These are phyloP conservation scores for Spatula clypeata DNA, from an alignment of 2,797 vertebrate species.

Conservation along the genomic window DNA sequence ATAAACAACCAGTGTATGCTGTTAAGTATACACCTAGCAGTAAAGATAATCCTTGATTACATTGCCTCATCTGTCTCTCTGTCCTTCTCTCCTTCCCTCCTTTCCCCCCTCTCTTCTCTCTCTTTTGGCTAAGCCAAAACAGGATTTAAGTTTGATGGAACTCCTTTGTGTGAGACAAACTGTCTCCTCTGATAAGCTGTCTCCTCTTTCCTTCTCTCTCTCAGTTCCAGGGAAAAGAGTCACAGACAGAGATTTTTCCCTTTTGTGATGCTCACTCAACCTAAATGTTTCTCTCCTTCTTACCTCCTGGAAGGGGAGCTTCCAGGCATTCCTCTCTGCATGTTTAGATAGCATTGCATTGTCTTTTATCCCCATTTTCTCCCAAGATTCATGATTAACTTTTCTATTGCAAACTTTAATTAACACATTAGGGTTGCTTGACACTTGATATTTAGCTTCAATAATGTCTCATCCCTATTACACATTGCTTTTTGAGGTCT, in stretches of 20 bases:
- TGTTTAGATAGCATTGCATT: not conserved
- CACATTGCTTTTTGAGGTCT: not conserved
- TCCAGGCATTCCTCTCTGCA: not conserved
- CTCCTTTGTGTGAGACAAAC: not conserved
- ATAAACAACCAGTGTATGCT: not conserved
- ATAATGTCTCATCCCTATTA: not conserved
- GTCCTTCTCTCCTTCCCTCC: not conserved
- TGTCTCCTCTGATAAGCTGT: not conserved
- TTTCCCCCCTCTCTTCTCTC: not conserved
- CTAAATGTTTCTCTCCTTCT: not conserved
- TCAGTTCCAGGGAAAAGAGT: not conserved
- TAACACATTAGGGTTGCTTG: not conserved
- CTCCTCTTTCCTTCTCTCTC: not conserved
- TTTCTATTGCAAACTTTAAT: not conserved
- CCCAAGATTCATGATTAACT: not conserved
- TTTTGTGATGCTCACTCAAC: not conserved
- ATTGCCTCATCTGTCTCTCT: not conserved
- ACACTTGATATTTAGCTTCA: not conserved
- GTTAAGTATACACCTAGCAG: not conserved
- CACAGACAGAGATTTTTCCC: not conserved
- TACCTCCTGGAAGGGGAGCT: not conserved
- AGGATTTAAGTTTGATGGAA: not conserved
- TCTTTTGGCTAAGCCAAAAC: not conserved
- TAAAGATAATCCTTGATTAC: not conserved
- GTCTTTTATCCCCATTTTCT: not conserved